phyloP scores from a whole-genome alignment of 2,888 invertebrate genomes.

The Arenicola marina region DNA sequence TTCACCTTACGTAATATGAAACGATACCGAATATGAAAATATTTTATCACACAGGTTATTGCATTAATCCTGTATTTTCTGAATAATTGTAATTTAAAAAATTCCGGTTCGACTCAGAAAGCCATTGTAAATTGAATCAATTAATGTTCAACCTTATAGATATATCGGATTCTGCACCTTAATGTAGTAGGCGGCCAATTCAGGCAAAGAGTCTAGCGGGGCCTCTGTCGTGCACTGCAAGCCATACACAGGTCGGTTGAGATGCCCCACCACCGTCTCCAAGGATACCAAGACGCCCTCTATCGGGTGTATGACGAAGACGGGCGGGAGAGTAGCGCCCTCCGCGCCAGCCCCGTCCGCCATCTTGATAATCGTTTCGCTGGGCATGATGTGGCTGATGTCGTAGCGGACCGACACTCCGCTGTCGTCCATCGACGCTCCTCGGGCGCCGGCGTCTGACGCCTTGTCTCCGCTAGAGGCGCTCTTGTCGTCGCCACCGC shows the following conservation, averaged over 20 bases:
- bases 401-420: conserved; percentile 35
- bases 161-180: conserved; percentile 43
- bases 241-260: conserved; percentile 82
- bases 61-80: too few relatives aligned
- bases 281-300: conserved; percentile 69
- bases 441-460: too few relatives aligned
- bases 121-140: too few relatives aligned
- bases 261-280: conserved; percentile 72
- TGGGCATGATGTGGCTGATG: conserved; percentile 70
- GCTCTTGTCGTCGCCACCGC: not conserved
- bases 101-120: too few relatives aligned
- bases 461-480: not conserved
- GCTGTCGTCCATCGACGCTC: conserved; percentile 22
- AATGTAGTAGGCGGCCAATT: conserved; percentile 69
- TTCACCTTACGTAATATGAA: too few relatives aligned
- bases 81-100: too few relatives aligned
- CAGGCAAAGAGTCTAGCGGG: conserved; percentile 74
- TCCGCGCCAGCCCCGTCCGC: conserved; percentile 29
- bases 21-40: too few relatives aligned
- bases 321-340: conserved; percentile 28
- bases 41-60: too few relatives aligned
- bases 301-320: conserved; percentile 59
- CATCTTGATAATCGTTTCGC: conserved; percentile 70
- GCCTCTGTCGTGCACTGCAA: conserved; percentile 82
- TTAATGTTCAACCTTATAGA: too few relatives aligned